Evolutionary conservation across 2,888 invertebrate species (phyloP).

Genomic region (Folsomia candida): DNA sequence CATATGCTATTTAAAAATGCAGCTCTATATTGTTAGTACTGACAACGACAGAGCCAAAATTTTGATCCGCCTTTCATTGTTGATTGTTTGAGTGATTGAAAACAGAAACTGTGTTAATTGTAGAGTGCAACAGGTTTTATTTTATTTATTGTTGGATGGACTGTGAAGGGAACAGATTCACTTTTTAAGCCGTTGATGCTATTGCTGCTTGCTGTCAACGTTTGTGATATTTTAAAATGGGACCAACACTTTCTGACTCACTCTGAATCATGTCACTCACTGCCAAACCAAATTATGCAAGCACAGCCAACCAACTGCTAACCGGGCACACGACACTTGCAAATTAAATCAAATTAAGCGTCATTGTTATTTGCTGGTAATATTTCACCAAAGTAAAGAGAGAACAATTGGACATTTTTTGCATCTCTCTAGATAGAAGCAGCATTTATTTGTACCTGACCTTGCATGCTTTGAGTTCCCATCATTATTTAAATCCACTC

Average conservation of each 20-base stretch:
- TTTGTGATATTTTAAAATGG: no score
- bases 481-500: background rate
- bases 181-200: background rate
- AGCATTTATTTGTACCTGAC: background rate
- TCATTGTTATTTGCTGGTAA: background rate
- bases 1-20: no score
- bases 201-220: background rate
- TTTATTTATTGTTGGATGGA: no score
- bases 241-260: background rate
- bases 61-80: constrained; percentile 8
- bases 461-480: background rate
- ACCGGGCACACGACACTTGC: background rate
- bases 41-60: no score
- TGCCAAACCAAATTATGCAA: background rate
- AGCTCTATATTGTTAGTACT: no score
- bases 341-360: constrained; percentile 1
- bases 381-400: background rate
- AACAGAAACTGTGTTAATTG: background rate
- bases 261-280: background rate
- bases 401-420: background rate
- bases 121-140: background rate
- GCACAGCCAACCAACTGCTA: background rate
- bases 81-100: background rate
- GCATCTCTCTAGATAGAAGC: no score
- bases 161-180: background rate